These are phyloP conservation scores for Caenorhabditis sp. DNA, from an alignment of 2,888 invertebrate species.

Conservation along the genomic window DNA sequence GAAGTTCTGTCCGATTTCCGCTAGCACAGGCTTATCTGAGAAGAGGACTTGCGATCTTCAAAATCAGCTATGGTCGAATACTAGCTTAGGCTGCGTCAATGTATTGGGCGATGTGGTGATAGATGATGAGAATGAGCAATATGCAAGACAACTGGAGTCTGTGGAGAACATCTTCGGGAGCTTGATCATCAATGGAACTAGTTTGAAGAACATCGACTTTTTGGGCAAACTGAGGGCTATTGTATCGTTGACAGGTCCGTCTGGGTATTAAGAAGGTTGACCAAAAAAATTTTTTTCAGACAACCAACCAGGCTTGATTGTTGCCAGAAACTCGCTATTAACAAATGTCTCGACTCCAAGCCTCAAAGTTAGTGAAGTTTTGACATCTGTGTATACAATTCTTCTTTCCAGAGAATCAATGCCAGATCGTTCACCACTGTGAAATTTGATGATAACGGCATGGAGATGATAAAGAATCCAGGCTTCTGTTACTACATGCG, in stretches of 20 bases:
- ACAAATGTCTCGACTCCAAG: conserved; percentile 11
- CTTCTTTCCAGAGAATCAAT: not conserved
- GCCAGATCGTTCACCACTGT: not conserved
- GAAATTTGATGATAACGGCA: not conserved
- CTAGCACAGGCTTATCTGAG: not conserved
- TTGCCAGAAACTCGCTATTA: not conserved
- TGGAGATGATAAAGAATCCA: not conserved
- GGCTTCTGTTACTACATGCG: not conserved
- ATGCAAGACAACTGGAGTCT: not conserved
- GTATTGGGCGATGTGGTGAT: conserved; percentile 10
- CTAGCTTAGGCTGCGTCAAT: not conserved
- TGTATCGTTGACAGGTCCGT: no score
- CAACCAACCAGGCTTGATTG: not conserved
- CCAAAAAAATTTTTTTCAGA: not conserved
- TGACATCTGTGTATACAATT: no score
- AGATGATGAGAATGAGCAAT: not conserved
- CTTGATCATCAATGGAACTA: conserved; percentile 6
- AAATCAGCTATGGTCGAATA: not conserved
- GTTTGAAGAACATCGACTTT: not conserved
- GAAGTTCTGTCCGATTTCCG: not conserved
- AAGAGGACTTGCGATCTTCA: conserved; percentile 4
- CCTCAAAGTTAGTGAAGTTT: not conserved
- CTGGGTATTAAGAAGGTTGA: no score
- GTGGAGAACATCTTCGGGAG: conserved; percentile 20
- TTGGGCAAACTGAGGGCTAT: not conserved